A percentile compares a stretch with the other conserved stretches of the same genome.
Evolutionary conservation across 2,113 vertebrate genomes (phyloP).

Genomic region (Pagrus major): DNA sequence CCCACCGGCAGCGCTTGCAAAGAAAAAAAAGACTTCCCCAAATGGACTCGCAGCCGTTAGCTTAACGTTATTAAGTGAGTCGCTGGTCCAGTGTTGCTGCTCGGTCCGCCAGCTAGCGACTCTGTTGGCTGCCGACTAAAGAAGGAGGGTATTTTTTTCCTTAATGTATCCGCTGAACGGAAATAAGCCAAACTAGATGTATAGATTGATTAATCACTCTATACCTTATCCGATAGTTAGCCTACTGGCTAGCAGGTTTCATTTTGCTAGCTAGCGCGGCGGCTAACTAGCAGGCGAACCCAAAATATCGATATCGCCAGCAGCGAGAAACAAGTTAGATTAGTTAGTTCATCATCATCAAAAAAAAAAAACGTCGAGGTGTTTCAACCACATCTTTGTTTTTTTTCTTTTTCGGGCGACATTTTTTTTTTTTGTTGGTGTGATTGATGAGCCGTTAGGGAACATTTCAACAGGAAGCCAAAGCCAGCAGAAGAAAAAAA

Average conservation of each 20-base stretch:
- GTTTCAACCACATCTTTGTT: constrained; percentile 28
- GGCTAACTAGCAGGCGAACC: constrained; percentile 68
- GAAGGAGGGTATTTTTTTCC: neutral
- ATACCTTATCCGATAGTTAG: constrained; percentile 45
- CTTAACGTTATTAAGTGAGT: constrained; percentile 37
- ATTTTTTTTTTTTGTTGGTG: constrained; percentile 10
- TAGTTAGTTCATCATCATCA: too few species aligned
- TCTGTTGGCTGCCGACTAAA: neutral
- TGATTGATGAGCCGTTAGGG: constrained; percentile 50
- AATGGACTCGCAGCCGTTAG: constrained; percentile 57
- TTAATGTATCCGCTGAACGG: neutral
- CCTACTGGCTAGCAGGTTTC: constrained; percentile 61
- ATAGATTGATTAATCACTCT: neutral
- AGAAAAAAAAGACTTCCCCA: constrained; percentile 67
- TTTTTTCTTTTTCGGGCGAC: constrained; percentile 17
- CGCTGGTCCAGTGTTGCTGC: constrained; percentile 27
- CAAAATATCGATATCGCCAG: constrained; percentile 39
- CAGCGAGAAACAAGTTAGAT: constrained; percentile 10
- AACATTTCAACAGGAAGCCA: constrained; percentile 68
- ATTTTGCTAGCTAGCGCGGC: constrained; percentile 61
- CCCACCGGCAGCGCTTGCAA: constrained; percentile 35
- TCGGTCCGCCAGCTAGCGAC: neutral
- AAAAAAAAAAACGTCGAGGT: constrained; percentile 1
- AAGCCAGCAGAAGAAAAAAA: too few species aligned
- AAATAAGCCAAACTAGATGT: neutral